phyloP scores from a whole-genome alignment of 1,140 invertebrate species.

The Dufourea novaeangliae region DNA sequence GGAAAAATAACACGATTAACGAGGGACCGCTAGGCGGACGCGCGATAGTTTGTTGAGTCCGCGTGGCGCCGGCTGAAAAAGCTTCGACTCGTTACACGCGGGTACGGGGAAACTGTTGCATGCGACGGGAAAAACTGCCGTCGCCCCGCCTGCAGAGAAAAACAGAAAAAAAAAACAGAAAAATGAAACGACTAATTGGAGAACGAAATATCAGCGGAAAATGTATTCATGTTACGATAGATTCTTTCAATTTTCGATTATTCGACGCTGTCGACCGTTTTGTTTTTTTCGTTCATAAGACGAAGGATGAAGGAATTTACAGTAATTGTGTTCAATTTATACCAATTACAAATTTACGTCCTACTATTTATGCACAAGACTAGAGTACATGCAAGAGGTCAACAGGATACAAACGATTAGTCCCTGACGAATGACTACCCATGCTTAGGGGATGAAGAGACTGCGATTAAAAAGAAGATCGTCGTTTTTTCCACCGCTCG shows the following conservation, averaged over 20 bases:
- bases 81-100: background rate
- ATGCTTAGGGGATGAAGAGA: too few species aligned
- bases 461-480: too few species aligned
- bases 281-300: too few species aligned
- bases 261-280: background rate
- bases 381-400: too few species aligned
- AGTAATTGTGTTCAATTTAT: too few species aligned
- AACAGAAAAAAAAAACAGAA: conserved; percentile 16
- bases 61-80: background rate
- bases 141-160: conserved; percentile 15
- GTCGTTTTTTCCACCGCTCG: background rate
- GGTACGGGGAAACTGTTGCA: conserved; percentile 56
- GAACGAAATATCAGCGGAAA: background rate
- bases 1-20: conserved; percentile 70
- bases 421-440: too few species aligned
- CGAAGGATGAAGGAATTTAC: background rate
- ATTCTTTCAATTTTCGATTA: conserved; percentile 14
- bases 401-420: too few species aligned
- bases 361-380: too few species aligned
- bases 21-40: conserved; percentile 13
- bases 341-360: too few species aligned
- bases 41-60: conserved; percentile 54
- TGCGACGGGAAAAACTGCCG: conserved; percentile 36
- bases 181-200: conserved; percentile 5
- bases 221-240: background rate